phyloP scores from a whole-genome alignment of 1,140 invertebrate species.

The Andrena cerasifolii region DNA sequence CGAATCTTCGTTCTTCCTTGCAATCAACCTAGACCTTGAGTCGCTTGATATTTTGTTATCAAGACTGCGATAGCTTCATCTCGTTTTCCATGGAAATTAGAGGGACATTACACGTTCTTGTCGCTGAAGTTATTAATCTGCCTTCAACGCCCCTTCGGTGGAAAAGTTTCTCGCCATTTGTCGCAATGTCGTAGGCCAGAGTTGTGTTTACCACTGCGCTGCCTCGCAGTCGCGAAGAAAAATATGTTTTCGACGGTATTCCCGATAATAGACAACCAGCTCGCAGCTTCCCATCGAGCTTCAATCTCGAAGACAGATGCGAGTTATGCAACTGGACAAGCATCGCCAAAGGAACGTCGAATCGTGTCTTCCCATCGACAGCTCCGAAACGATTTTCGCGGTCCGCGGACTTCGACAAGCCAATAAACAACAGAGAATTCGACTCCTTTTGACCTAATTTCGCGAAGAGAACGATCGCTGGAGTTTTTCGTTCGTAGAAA shows the following conservation, averaged over 20 bases:
- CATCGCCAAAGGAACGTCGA: slow-evolving; percentile 10
- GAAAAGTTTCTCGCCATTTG: slow-evolving; percentile 2
- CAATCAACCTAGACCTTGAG: too few relatives aligned
- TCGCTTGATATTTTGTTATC: too few relatives aligned
- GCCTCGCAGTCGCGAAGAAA: slow-evolving; percentile 26
- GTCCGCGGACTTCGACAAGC: background rate
- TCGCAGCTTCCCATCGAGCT: background rate
- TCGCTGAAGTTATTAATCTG: background rate
- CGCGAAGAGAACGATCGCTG: background rate
- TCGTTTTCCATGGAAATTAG: too few relatives aligned
- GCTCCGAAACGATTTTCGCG: background rate
- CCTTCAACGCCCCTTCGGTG: background rate
- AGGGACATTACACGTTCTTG: background rate
- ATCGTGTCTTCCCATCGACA: background rate
- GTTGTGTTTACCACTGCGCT: background rate
- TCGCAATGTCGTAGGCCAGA: background rate
- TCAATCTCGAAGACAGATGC: slow-evolving; percentile 39
- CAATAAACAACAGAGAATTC: background rate
- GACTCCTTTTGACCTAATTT: background rate
- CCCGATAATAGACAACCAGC: slow-evolving; percentile 56
- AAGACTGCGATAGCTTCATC: too few relatives aligned
- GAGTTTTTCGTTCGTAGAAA: background rate
- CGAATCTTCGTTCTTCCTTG: too few relatives aligned
- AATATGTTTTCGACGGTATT: slow-evolving; percentile 61
- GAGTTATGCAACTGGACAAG: slow-evolving; percentile 23